Evolutionary conservation across 2,888 invertebrate species (phyloP).

Genomic region (Stenodema calcarata): DNA sequence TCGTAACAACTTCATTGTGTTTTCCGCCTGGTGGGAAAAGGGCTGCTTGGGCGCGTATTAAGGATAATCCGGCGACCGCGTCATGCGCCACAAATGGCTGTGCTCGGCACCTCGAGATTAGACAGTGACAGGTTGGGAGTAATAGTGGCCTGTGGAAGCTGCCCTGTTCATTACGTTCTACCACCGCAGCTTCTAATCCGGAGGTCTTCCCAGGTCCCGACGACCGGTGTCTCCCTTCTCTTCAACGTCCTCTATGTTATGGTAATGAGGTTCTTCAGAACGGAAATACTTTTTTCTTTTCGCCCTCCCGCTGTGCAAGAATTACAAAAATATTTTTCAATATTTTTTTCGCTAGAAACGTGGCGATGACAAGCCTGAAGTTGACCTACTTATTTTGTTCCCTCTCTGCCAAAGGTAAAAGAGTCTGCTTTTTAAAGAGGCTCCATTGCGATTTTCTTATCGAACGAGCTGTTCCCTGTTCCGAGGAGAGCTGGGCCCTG

Average conservation of each 20-base stretch:
- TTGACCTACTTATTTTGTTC: too few species aligned
- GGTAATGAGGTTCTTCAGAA: not conserved
- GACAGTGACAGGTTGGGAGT: slow-evolving; percentile 27
- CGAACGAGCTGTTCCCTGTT: too few species aligned
- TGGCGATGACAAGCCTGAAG: too few species aligned
- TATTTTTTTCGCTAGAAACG: too few species aligned
- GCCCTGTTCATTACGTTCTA: not conserved
- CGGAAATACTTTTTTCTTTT: not conserved
- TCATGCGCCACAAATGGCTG: not conserved
- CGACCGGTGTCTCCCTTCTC: not conserved
- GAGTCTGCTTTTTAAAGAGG: too few species aligned
- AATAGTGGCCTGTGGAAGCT: not conserved
- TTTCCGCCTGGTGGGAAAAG: not conserved
- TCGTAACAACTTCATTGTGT: not conserved
- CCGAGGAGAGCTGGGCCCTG: too few species aligned
- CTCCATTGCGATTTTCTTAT: too few species aligned
- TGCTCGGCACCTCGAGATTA: slow-evolving; percentile 21
- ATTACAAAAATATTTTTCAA: too few species aligned
- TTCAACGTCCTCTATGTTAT: not conserved
- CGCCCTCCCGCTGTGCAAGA: too few species aligned
- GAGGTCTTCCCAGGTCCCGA: not conserved
- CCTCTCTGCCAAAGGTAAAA: too few species aligned
- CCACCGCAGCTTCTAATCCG: slow-evolving; percentile 5
- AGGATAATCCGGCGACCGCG: not conserved
- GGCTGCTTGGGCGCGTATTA: not conserved